A percentile compares a stretch with the other conserved stretches of the same genome.
phyloP scores from a whole-genome alignment of 2,113 vertebrate genomes.

The Tretioscincus oriximinensis region DNA sequence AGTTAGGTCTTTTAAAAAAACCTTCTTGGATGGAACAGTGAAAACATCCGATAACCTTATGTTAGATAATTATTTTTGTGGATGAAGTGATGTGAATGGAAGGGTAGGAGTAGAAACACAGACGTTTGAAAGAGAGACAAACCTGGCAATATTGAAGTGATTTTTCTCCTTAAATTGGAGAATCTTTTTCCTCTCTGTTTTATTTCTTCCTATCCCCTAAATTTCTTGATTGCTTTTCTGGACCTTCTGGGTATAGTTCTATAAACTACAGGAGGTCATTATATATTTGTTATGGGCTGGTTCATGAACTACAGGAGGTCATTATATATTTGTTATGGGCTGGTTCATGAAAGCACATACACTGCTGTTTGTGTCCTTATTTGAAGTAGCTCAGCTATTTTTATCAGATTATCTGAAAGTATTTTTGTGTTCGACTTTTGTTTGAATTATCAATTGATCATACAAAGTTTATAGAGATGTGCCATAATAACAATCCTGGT shows the following conservation, averaged over 20 bases:
- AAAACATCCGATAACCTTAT: background rate
- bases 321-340: background rate
- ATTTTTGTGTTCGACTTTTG: background rate
- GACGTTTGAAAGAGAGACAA: too few species aligned
- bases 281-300: too few species aligned
- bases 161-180: too few species aligned
- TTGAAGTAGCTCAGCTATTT: background rate
- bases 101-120: too few species aligned
- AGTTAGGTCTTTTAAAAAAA: background rate
- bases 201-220: too few species aligned
- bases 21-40: background rate
- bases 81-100: background rate
- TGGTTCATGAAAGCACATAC: background rate
- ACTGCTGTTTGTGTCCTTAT: background rate
- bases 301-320: background rate
- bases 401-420: background rate
- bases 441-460: background rate
- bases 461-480: background rate
- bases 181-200: too few species aligned
- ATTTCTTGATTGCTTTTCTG: too few species aligned
- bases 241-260: background rate
- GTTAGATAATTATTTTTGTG: background rate
- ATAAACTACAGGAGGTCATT: background rate
- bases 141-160: too few species aligned
- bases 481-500: background rate